Evolutionary conservation across 2,797 vertebrate genomes (phyloP).

Genomic region (Mionectes olivaceus): DNA sequence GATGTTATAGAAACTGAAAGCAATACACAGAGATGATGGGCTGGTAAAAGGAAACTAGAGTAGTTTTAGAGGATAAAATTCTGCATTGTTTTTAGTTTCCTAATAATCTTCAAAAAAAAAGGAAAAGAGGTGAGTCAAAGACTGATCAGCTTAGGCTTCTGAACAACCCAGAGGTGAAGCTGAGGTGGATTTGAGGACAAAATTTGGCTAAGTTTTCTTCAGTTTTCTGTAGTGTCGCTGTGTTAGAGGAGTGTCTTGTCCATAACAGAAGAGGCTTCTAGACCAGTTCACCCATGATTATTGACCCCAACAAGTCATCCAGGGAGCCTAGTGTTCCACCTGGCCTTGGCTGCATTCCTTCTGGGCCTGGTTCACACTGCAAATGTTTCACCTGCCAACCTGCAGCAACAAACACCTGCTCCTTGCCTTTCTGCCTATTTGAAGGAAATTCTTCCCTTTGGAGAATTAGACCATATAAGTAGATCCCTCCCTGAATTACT

Average conservation of each 20-base stretch:
- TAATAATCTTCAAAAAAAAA: neutral
- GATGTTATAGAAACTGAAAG: neutral
- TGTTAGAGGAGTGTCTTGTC: neutral
- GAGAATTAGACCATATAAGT: neutral
- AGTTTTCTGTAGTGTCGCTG: neutral
- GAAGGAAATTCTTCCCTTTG: neutral
- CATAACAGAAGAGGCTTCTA: neutral
- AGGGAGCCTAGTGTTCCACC: neutral
- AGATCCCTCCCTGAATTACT: neutral
- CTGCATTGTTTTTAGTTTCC: neutral
- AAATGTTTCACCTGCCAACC: neutral
- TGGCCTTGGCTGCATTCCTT: rapidly evolving
- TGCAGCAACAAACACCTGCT: neutral
- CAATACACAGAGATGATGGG: neutral
- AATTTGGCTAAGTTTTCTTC: neutral
- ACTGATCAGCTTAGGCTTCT: neutral
- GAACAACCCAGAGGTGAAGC: neutral
- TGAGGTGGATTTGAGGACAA: neutral
- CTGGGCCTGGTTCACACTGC: neutral
- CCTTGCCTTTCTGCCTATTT: neutral
- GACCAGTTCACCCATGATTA: neutral
- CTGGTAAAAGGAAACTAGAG: neutral
- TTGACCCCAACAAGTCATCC: neutral
- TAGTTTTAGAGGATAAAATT: neutral
- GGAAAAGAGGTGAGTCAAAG: neutral